phyloP scores from a whole-genome alignment of 2,888 invertebrate genomes.

The Magallana nippona region DNA sequence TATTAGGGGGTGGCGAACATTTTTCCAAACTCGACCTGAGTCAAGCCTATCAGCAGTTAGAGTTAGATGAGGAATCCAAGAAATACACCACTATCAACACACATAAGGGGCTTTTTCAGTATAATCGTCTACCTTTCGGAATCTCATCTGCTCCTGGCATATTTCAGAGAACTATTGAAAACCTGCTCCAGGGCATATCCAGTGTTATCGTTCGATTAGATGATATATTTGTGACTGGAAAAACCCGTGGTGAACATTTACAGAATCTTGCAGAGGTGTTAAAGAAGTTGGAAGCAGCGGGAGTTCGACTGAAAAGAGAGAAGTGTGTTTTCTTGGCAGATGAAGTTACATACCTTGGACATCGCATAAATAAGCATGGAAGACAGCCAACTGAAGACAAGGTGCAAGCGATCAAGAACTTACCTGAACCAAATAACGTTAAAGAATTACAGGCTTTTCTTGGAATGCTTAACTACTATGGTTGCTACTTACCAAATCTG shows the following conservation, averaged over 20 bases:
- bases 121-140: slow-evolving; percentile 61
- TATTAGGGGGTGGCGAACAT: slow-evolving; percentile 34
- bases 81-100: slow-evolving; percentile 58
- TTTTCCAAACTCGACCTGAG: slow-evolving; percentile 57
- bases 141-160: slow-evolving; percentile 60
- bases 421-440: slow-evolving; percentile 64
- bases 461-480: slow-evolving; percentile 69
- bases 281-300: slow-evolving; percentile 50
- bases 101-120: slow-evolving; percentile 60
- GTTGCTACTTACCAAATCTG: slow-evolving; percentile 64
- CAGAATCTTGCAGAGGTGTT: slow-evolving; percentile 53
- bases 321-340: slow-evolving; percentile 62
- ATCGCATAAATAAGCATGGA: slow-evolving; percentile 58
- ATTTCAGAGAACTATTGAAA: slow-evolving; percentile 60
- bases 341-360: slow-evolving; percentile 63
- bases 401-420: slow-evolving; percentile 61
- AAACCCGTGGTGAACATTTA: slow-evolving; percentile 53
- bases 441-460: slow-evolving; percentile 68
- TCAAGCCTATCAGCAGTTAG: slow-evolving; percentile 60
- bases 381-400: slow-evolving; percentile 59
- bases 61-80: slow-evolving; percentile 54
- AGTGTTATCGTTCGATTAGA: slow-evolving; percentile 59
- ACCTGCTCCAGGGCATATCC: slow-evolving; percentile 58
- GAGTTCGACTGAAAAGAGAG: slow-evolving; percentile 55
- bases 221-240: slow-evolving; percentile 62